Percentiles rank a stretch among this genome's conserved stretches.
Evolutionary conservation across 2,113 vertebrate species (phyloP).

Genomic region (Indicator indicator): DNA sequence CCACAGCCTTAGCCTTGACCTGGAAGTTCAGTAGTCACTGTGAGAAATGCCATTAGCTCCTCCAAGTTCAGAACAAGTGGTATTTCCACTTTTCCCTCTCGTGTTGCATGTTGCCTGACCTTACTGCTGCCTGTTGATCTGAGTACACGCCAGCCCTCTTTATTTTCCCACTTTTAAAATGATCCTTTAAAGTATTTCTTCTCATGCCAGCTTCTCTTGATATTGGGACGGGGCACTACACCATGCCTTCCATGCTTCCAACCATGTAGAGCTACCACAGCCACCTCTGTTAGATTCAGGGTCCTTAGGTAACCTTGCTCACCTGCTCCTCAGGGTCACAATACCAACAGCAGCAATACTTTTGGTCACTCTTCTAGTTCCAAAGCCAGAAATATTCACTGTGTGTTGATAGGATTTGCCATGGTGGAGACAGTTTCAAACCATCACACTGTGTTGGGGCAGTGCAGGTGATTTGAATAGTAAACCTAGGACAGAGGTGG

Average conservation of each 20-base stretch:
- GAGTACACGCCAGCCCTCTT: background rate
- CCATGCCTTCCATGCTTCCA: rapidly evolving
- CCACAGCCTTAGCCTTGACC: background rate
- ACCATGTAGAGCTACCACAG: rapidly evolving
- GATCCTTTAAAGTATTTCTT: rapidly evolving
- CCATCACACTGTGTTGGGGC: rapidly evolving
- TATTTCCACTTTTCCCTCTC: background rate
- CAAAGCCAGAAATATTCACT: background rate
- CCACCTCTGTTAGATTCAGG: rapidly evolving
- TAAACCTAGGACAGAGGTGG: rapidly evolving
- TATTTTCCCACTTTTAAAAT: background rate
- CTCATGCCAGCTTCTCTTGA: background rate
- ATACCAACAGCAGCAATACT: background rate
- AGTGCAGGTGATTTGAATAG: rapidly evolving
- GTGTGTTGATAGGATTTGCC: too few relatives aligned
- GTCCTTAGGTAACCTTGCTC: background rate
- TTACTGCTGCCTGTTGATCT: background rate
- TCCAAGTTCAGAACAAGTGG: rapidly evolving
- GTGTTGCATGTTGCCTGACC: rapidly evolving
- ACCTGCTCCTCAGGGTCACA: background rate
- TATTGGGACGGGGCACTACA: background rate
- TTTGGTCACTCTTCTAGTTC: background rate
- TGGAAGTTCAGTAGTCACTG: background rate
- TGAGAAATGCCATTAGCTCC: background rate
- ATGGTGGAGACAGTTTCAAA: too few relatives aligned